Conservation (phyloP, 2,888 invertebrate species). For the Chaetogeoica ovagalla region DNA sequence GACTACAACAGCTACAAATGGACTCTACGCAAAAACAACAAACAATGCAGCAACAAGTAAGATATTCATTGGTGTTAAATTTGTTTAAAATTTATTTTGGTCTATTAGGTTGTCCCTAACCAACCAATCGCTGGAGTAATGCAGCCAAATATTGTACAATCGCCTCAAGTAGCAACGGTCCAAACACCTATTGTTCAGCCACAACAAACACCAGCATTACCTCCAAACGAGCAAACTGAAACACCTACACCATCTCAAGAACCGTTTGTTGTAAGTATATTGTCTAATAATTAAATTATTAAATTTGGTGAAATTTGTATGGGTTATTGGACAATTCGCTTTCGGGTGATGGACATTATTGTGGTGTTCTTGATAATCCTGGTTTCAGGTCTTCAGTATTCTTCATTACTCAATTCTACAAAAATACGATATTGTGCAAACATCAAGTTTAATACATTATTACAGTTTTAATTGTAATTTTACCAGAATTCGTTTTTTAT, state of each 20-base stretch:
- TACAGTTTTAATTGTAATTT: not conserved
- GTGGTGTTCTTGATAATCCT: slow-evolving; percentile 39
- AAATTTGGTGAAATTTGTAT: slow-evolving; percentile 17
- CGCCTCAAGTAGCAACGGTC: slow-evolving; percentile 24
- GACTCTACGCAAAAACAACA: slow-evolving; percentile 60
- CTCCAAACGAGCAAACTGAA: slow-evolving; percentile 40
- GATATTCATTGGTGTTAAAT: not conserved
- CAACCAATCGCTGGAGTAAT: slow-evolving; percentile 34
- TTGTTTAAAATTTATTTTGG: too few relatives aligned
- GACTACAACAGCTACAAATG: slow-evolving; percentile 56
- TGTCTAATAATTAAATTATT: not conserved
- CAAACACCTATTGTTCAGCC: slow-evolving; percentile 33
- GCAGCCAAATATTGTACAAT: slow-evolving; percentile 38
- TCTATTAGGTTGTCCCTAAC: slow-evolving; percentile 23
- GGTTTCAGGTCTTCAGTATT: slow-evolving; percentile 23
- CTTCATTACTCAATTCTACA: slow-evolving; percentile 2
- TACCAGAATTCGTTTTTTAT: not conserved
- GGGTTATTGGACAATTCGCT: slow-evolving; percentile 27
- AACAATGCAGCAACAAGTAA: slow-evolving; percentile 62
- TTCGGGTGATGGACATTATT: slow-evolving; percentile 40
- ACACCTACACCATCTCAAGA: slow-evolving; percentile 24
- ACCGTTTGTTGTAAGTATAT: slow-evolving; percentile 27
- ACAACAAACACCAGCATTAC: slow-evolving; percentile 24
- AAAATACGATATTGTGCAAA: not conserved
- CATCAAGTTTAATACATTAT: not conserved